Evolutionary conservation across 2,113 vertebrate species (phyloP).

Genomic region (Phylloscopus trochiloides): DNA sequence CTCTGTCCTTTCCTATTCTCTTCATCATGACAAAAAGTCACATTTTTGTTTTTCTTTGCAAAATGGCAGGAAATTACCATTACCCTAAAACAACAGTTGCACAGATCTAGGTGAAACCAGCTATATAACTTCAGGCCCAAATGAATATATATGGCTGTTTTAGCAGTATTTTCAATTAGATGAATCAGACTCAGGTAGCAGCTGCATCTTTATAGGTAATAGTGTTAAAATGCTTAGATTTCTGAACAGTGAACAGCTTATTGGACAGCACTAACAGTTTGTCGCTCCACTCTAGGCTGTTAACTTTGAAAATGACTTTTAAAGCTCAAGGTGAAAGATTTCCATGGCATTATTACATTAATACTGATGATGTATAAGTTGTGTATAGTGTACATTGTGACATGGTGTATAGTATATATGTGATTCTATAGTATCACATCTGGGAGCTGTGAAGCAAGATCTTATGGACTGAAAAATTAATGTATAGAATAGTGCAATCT

Average conservation of each 20-base stretch:
- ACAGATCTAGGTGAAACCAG: neutral
- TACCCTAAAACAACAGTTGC: neutral
- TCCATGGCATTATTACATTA: neutral
- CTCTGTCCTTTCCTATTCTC: neutral
- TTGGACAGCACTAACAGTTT: neutral
- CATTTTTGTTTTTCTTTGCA: neutral
- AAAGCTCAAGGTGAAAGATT: neutral
- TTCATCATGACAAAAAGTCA: neutral
- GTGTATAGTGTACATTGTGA: neutral
- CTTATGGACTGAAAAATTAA: neutral
- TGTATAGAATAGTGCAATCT: neutral
- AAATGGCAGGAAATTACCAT: neutral
- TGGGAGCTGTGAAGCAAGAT: neutral
- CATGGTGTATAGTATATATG: too few species aligned
- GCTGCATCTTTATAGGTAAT: neutral
- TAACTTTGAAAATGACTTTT: slow-evolving; percentile 33
- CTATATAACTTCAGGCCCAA: neutral
- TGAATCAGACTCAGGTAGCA: neutral
- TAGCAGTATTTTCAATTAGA: neutral
- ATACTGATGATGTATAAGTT: neutral
- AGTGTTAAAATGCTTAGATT: neutral
- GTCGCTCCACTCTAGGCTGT: neutral
- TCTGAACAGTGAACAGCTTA: neutral
- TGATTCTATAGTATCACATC: neutral
- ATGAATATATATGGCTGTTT: neutral